Base-by-base conservation (phyloP, 2,797 vertebrate species). In the Typhlichthys subterraneus region DNA sequence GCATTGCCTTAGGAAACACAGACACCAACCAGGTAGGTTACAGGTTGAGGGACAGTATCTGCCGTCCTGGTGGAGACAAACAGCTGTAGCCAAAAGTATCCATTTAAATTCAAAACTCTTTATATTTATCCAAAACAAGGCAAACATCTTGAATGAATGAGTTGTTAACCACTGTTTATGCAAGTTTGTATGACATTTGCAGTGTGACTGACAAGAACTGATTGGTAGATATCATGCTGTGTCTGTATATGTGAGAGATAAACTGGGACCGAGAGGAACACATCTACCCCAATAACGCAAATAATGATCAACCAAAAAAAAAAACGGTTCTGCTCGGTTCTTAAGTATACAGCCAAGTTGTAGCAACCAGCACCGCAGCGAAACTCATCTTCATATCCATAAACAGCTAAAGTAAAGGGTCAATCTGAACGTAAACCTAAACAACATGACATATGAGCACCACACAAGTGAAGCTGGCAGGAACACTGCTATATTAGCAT, bases 91-190 rank as follows among this genome's bases (percentile, higher is more conserved):
- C 33, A 23, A 23, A 23, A 23, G 23, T 23, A 23, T 38, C 33
- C 48, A 53, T 19, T 48, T 11, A 12, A 3, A 47, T n/a, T 47
- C 46, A 7, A 47, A 47, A 47, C 12, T 5, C 46, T 53, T 53
- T 53, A 19, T 53, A 4, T 38, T 38, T 38, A 8, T 38, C 33
- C 33, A 38, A 38, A 38, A 38, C 33, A 38, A 1, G 33, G 7
- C 33, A 38, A 38, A 38, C 33, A 8, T 38, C 33, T 38, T 38
- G 33, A 38, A 38, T 79, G 69, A 73, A 76, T 75, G 75, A 83
- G 75, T 63, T 84, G 80, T 23, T 89, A 86, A 88, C 88, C 76
- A 67, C 76, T 85, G 86, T 89, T 90, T 83, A 86, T 80, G 77
- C 72, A 74, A 80, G 33, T 81, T 81, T 87, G 87, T 85, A 70